Percentiles rank a stretch among this genome's conserved stretches.
phyloP scores from a whole-genome alignment of 2,888 invertebrate species.

The Pheosia tremula region DNA sequence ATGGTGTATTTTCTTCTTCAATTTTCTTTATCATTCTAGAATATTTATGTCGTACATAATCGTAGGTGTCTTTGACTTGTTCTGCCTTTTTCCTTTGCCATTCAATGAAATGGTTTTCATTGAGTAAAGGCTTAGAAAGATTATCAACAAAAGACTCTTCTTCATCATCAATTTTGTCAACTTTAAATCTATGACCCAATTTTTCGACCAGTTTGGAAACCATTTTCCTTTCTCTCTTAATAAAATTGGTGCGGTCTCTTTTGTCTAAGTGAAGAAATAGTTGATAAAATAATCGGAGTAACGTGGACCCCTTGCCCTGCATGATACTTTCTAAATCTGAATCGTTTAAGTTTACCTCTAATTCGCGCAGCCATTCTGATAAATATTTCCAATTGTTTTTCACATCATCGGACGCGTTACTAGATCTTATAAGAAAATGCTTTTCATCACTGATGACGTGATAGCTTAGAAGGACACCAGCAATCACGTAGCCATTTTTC shows the following conservation, averaged over 20 bases:
- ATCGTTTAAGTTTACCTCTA: constrained; percentile 75
- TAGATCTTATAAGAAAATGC: constrained; percentile 71
- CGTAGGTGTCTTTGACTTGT: constrained; percentile 71
- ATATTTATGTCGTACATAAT: constrained; percentile 69
- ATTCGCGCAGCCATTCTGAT: constrained; percentile 76
- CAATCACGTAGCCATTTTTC: constrained; percentile 84
- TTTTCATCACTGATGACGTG: constrained; percentile 84
- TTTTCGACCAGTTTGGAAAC: constrained; percentile 69
- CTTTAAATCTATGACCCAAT: constrained; percentile 65
- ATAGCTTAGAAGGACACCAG: constrained; percentile 83
- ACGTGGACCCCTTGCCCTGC: constrained; percentile 75
- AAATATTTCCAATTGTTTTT: constrained; percentile 82
- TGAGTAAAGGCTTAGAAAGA: constrained; percentile 71
- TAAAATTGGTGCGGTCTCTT: constrained; percentile 82
- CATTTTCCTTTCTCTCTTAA: constrained; percentile 75
- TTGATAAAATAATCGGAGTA: constrained; percentile 85
- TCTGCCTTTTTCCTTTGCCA: constrained; percentile 83
- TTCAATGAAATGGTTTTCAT: constrained; percentile 79
- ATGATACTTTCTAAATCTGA: constrained; percentile 76
- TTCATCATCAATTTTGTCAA: constrained; percentile 60
- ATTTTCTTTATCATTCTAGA: constrained; percentile 65
- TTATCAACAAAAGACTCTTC: constrained; percentile 65
- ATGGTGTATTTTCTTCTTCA: constrained; percentile 54
- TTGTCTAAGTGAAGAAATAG: constrained; percentile 85
- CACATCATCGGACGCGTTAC: constrained; percentile 65